Base-by-base conservation (phyloP, 1,140 invertebrate genomes). In the Proales similis region DNA sequence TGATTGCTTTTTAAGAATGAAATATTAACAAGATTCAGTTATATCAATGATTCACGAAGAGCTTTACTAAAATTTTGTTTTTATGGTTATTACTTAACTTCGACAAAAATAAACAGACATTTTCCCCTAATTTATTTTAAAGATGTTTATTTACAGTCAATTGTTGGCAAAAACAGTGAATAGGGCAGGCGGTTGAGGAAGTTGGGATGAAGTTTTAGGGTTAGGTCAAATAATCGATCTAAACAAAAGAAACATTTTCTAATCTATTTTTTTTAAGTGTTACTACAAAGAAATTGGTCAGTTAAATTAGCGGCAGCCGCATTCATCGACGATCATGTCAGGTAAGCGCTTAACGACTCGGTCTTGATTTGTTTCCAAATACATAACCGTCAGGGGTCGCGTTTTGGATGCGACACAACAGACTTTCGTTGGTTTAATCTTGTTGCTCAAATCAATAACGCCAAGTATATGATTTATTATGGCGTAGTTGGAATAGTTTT, bases 341-440 rank as follows among this genome's bases (percentile, higher is more conserved):
- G 51, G 51, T 24, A 57, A 57, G 45, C 45, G 30, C 32, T 57
- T 57, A 19, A 57, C 51, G 14, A 57, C 51, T 42, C 32, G 45
- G 30, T 57, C 51, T 42, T 36, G 45, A n/a, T 57, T 57, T 42
- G 14, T 29, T 24, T 57, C 51, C 45, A 30, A 20, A 42, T 57
- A 57, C 19, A 57, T 42, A 29, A 57, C 45, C 12, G 51, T 36
- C 20, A 57, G 2, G 14, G 22, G 39, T n/a, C n/a, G 17, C 14
- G 51, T 57, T 11, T 14, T 17, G 39, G 51, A 57, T 42, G 51
- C 24, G 1, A 42, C 24, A 42, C 51, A 57, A 24, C 51, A 57
- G 12, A 57, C 14, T 20, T 57, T 27, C 9, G 51, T 22, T 3
- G 51, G 33, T 14, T 26, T 12, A 57, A 42, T 57, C 11, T 42